Base-by-base conservation (phyloP, 2,113 vertebrate species). In the Hyla sarda region DNA sequence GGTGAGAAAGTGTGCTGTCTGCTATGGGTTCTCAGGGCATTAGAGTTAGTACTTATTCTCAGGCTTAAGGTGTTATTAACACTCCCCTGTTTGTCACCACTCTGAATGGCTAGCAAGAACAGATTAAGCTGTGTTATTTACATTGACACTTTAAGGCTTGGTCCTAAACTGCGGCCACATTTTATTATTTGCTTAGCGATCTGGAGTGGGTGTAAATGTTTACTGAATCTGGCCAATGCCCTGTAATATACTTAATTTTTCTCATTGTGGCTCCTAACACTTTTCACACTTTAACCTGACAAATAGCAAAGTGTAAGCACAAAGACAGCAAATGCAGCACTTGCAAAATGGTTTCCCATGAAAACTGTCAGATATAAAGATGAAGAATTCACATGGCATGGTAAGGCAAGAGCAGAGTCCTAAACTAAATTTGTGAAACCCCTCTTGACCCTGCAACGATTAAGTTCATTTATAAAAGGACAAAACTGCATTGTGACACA, bases 161-260 rank as follows among this genome's bases (percentile, higher is more conserved):
- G 92, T 88, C 87, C 90, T 87, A 88, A 82, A 58, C 84, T 78
- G 81, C 90, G 91, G 85, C 45, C 81, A 92, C 89, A 89, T 72
- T 90, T 88, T 87, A 79, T 9, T 90, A 89, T 90, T 91, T 92
- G 87, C 72, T 90, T 89, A 90, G 87, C 80, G 87, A 74, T 87
- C 88, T 87, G 84, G 82, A 65, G 41, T 84, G 89, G 88, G 89
- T 87, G 89, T 88, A 82, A 90, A 84, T 89, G 89, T 90, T 91
- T 89, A 88, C 87, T 37, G 88, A 88, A 82, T 86, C 87, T 89
- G 84, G 88, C 80, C 86, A 1, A 28, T 88, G 83, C 7, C 88
- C 16, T 83, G 90, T 48, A 87, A 48, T 52, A 80, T 88, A 76
- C 86, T 89, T 89, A 85, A 91, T 91, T 88, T 83, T 77, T 72